Evolutionary conservation across 92 coral and sea anemone genomes (phyloP).

Genomic region (Phenganax subtilis): DNA sequence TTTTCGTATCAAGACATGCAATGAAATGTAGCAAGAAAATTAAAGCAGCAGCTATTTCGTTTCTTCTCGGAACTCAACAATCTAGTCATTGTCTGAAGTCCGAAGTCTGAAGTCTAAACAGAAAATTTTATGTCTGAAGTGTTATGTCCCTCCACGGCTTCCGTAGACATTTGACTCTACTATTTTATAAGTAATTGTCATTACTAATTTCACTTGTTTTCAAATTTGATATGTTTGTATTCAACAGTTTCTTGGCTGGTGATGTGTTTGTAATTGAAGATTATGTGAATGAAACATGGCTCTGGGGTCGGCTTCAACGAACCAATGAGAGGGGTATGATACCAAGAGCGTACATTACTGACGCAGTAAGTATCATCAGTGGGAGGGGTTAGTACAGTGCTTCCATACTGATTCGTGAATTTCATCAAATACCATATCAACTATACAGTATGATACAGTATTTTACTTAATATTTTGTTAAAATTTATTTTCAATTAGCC

Average conservation of each 20-base stretch:
- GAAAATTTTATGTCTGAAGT: too few relatives aligned
- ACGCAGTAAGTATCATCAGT: conserved; percentile 66
- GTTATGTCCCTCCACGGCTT: too few relatives aligned
- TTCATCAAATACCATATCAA: neutral
- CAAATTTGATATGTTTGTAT: too few relatives aligned
- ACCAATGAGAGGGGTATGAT: conserved; percentile 86
- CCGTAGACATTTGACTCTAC: too few relatives aligned
- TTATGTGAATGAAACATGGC: conserved; percentile 75
- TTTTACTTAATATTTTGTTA: neutral
- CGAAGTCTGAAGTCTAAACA: too few relatives aligned
- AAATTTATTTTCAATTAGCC: conserved; percentile 42
- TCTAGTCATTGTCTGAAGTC: too few relatives aligned
- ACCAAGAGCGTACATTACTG: conserved; percentile 71
- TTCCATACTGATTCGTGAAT: neutral
- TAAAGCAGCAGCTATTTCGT: too few relatives aligned
- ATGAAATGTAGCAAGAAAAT: too few relatives aligned
- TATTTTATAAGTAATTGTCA: too few relatives aligned
- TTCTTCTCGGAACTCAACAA: too few relatives aligned
- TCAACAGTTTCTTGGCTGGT: conserved; percentile 70
- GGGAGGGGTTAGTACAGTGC: neutral
- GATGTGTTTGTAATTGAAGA: conserved; percentile 95
- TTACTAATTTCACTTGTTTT: too few relatives aligned
- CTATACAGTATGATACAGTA: neutral
- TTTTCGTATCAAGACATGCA: too few relatives aligned
- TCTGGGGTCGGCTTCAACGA: conserved; percentile 92